Percentiles rank a stretch among this genome's conserved stretches.
phyloP scores from a whole-genome alignment of 1,140 invertebrate genomes.

The Orchestia grillus region DNA sequence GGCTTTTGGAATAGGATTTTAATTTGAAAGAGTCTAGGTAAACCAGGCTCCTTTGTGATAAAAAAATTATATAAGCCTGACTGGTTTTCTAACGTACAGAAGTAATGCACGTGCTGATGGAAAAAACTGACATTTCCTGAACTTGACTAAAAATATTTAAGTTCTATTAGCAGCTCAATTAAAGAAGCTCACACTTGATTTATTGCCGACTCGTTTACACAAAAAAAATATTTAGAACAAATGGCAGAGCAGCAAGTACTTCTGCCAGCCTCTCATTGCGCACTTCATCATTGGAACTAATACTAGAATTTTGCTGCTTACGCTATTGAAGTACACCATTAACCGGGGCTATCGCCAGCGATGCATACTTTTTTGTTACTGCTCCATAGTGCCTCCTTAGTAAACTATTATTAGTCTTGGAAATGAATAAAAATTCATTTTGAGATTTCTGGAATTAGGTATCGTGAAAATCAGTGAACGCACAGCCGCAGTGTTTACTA shows the following conservation, averaged over 20 bases:
- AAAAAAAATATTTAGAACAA: background rate
- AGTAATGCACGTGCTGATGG: background rate
- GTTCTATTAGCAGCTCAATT: background rate
- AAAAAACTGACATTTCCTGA: background rate
- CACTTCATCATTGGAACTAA: background rate
- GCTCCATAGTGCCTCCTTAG: no score
- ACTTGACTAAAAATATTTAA: background rate
- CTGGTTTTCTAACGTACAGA: background rate
- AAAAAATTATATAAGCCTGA: background rate
- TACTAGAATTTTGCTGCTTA: no score
- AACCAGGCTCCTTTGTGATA: background rate
- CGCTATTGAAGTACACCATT: no score
- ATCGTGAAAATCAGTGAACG: no score
- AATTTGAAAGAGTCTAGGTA: background rate
- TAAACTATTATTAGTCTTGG: no score
- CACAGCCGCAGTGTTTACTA: no score
- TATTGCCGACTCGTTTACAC: background rate
- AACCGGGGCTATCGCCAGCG: no score
- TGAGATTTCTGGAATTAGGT: no score
- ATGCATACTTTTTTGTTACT: no score
- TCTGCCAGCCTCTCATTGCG: background rate
- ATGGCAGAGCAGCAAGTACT: background rate
- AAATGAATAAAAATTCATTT: no score
- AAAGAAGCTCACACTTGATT: background rate
- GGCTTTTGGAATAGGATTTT: background rate